Percentiles rank a stretch among this genome's conserved stretches.
Evolutionary conservation across 2,113 vertebrate species (phyloP).

Genomic region (Ascaphus truei): DNA sequence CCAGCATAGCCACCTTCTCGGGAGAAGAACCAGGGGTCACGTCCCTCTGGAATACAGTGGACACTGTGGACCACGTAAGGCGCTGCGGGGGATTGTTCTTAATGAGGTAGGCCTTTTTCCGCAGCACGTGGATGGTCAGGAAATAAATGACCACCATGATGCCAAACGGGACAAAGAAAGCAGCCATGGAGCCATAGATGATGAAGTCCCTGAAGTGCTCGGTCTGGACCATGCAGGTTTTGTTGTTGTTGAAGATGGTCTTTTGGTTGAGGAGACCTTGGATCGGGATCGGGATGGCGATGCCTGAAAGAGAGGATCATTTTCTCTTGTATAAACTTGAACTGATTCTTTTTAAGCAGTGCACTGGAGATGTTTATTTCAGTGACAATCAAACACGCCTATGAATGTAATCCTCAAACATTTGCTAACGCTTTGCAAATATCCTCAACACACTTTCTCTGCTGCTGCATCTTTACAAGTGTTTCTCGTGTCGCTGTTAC

Average conservation of each 20-base stretch:
- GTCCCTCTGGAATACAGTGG: slow-evolving; percentile 80
- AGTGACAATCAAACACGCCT: neutral
- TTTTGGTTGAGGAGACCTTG: slow-evolving; percentile 75
- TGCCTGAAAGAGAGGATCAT: slow-evolving; percentile 68
- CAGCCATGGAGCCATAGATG: slow-evolving; percentile 84
- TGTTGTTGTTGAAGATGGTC: slow-evolving; percentile 60
- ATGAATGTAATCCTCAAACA: neutral
- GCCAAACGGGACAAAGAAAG: slow-evolving; percentile 88
- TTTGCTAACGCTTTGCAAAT: slow-evolving; percentile 3
- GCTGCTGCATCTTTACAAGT: neutral
- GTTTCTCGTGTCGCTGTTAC: neutral
- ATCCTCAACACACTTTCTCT: neutral
- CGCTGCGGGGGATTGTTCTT: slow-evolving; percentile 74
- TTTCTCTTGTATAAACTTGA: slow-evolving; percentile 7
- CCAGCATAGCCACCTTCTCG: slow-evolving; percentile 71
- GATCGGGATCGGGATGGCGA: slow-evolving; percentile 90
- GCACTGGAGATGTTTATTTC: slow-evolving; percentile 22
- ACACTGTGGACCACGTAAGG: slow-evolving; percentile 68
- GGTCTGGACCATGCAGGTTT: slow-evolving; percentile 75
- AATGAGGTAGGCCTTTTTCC: slow-evolving; percentile 85
- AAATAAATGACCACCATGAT: slow-evolving; percentile 96
- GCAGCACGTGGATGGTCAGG: slow-evolving; percentile 85
- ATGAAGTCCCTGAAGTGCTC: slow-evolving; percentile 85
- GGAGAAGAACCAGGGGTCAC: slow-evolving; percentile 53
- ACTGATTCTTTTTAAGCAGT: neutral